Percentiles rank a stretch among this genome's conserved stretches.
These are phyloP conservation scores for Anaspis maculata DNA, from an alignment of 2,888 invertebrate species.

Conservation along the genomic window DNA sequence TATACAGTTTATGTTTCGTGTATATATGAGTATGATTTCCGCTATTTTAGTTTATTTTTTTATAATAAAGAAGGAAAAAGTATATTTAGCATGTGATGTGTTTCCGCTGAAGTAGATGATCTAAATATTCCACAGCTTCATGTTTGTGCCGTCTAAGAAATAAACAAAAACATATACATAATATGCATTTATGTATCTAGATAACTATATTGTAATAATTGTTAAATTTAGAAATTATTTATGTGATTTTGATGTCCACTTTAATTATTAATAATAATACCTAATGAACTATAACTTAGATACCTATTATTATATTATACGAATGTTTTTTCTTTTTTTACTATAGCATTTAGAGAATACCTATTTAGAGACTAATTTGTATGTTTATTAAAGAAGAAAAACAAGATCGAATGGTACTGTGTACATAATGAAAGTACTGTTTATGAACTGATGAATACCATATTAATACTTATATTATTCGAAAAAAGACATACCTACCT, in stretches of 20 bases:
- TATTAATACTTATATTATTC: neutral
- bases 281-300: too few relatives aligned
- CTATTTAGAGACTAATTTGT: slow-evolving; percentile 13
- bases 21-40: too few relatives aligned
- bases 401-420: slow-evolving; percentile 19
- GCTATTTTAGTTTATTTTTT: slow-evolving; percentile 5
- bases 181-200: slow-evolving; percentile 37
- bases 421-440: slow-evolving; percentile 19
- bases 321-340: slow-evolving; percentile 15
- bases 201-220: slow-evolving; percentile 29
- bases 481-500: too few relatives aligned
- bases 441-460: slow-evolving; percentile 8
- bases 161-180: slow-evolving; percentile 20
- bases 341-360: slow-evolving; percentile 14
- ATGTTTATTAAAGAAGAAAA: too few relatives aligned
- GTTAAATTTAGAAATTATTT: slow-evolving; percentile 40
- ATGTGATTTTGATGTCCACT: slow-evolving; percentile 37
- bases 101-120: slow-evolving; percentile 20
- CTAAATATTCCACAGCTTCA: slow-evolving; percentile 32
- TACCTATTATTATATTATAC: slow-evolving; percentile 15
- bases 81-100: slow-evolving; percentile 14
- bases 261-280: too few relatives aligned
- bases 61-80: too few relatives aligned
- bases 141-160: slow-evolving; percentile 35
- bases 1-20: slow-evolving; percentile 29